Evolutionary conservation across 2,113 vertebrate genomes (phyloP), one percentile per base, ranked within the genome.

Genomic region (Megaceryle maxima): DNA sequence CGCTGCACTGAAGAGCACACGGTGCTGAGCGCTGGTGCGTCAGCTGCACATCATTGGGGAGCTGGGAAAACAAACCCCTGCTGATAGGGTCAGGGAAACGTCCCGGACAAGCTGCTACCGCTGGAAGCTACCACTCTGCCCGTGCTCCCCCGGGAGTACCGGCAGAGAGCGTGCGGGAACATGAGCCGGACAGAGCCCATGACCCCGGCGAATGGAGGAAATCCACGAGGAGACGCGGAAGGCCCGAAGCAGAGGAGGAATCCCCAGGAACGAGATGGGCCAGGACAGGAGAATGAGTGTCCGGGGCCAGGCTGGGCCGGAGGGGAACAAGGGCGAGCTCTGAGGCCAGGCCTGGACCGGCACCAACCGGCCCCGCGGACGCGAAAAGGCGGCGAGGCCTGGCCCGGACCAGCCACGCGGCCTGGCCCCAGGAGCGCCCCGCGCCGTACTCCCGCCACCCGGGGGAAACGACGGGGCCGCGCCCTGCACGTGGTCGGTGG

Each of bases 11-110:
- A 29, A 29, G 6, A 24, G 10, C 16, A 8, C 48, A 4, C 24
- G 33, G 78, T 7, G 66, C 75, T 4, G 37, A 57, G 44, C 3
- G 16, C 48, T 14, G 11, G 11, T 14, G 59, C 16, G 3, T 4
- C n/a, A 67, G 13, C 56, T 26, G 5, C 35, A 9, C 10, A 3
- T 13, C 43, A 17, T 5, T 16, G 29, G 63, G 29, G 24, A 5
- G 13, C 10, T 20, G 29, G 4, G 20, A 22, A 53, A 53, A 0
- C 1, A 33, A 18, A 4, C 16, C 6, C 43, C 50, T 13, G 41
- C n/a, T 48, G 66, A n/a, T 3, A 5, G 56, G 39, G 48, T 33
- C 19, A 16, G 15, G 3, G 22, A 39, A 8, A 7, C 9, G 5
- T 39, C 13, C 29, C 20, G 6, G 25, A 2, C 66, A 31, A 41